phyloP scores from a whole-genome alignment of 92 coral and sea anemone species.

The Actinostola sp. region DNA sequence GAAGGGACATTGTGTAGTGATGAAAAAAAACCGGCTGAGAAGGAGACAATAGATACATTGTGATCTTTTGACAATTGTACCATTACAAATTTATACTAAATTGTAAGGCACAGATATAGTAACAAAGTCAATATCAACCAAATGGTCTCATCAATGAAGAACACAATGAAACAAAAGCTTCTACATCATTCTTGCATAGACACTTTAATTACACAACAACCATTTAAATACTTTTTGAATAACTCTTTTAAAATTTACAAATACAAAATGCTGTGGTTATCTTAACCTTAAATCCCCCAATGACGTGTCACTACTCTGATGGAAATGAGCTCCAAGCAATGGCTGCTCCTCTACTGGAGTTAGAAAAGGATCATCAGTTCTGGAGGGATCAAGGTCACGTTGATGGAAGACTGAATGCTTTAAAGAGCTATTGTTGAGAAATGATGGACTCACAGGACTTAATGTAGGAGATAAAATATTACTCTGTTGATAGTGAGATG shows the following conservation, averaged over 20 bases:
- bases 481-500: slow-evolving; percentile 81
- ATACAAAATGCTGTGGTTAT: slow-evolving; percentile 26
- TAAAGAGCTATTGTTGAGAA: slow-evolving; percentile 59
- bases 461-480: slow-evolving; percentile 86
- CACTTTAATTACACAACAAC: neutral
- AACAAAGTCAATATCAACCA: neutral
- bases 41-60: no score
- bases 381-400: slow-evolving; percentile 67
- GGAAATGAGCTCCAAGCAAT: slow-evolving; percentile 74
- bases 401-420: slow-evolving; percentile 67
- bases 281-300: slow-evolving; percentile 78
- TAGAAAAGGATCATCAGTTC: slow-evolving; percentile 75
- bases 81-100: no score
- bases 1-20: no score
- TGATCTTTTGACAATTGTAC: no score
- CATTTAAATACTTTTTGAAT: slow-evolving; percentile 25
- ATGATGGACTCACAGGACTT: slow-evolving; percentile 89
- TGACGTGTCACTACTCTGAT: slow-evolving; percentile 71
- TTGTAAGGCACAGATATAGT: neutral
- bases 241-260: slow-evolving; percentile 9
- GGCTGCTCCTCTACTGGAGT: slow-evolving; percentile 80
- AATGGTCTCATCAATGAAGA: neutral
- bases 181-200: slow-evolving; percentile 19
- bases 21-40: no score
- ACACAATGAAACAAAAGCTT: neutral